phyloP scores from a whole-genome alignment of 1,140 invertebrate species.

The Thaumatotibia leucotreta region DNA sequence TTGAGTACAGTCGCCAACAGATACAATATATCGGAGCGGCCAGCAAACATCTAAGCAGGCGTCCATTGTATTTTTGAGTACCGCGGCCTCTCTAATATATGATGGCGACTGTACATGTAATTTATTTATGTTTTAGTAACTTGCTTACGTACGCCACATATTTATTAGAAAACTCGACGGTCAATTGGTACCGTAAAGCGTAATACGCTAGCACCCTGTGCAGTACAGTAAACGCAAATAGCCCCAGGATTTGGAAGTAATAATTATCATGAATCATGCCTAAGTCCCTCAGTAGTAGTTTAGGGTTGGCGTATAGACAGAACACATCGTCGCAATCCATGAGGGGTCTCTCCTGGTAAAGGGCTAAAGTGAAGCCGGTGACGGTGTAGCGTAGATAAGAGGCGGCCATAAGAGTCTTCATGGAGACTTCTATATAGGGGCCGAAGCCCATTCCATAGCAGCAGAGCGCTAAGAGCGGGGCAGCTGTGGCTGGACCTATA shows the following conservation, averaged over 20 bases:
- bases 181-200: slow-evolving; percentile 63
- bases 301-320: slow-evolving; percentile 78
- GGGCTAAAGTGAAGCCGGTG: slow-evolving; percentile 64
- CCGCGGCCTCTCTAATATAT: too few relatives aligned
- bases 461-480: slow-evolving; percentile 78
- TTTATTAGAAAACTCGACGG: slow-evolving; percentile 68
- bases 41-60: too few relatives aligned
- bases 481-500: slow-evolving; percentile 77
- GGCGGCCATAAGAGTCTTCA: slow-evolving; percentile 77
- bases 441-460: slow-evolving; percentile 82
- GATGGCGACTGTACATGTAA: too few relatives aligned
- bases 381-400: slow-evolving; percentile 79
- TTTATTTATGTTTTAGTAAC: slow-evolving; percentile 65
- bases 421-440: slow-evolving; percentile 72
- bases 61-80: too few relatives aligned
- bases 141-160: slow-evolving; percentile 68
- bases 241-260: slow-evolving; percentile 55
- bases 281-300: slow-evolving; percentile 72
- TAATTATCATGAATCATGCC: slow-evolving; percentile 62
- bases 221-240: slow-evolving; percentile 63
- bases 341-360: slow-evolving; percentile 52
- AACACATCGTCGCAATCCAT: slow-evolving; percentile 68
- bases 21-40: too few relatives aligned
- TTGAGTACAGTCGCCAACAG: too few relatives aligned
- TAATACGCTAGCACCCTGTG: slow-evolving; percentile 68